Evolutionary conservation across 1,140 invertebrate species (phyloP), one percentile per base, ranked within the genome.

Genomic region (Caerostris extrusa): DNA sequence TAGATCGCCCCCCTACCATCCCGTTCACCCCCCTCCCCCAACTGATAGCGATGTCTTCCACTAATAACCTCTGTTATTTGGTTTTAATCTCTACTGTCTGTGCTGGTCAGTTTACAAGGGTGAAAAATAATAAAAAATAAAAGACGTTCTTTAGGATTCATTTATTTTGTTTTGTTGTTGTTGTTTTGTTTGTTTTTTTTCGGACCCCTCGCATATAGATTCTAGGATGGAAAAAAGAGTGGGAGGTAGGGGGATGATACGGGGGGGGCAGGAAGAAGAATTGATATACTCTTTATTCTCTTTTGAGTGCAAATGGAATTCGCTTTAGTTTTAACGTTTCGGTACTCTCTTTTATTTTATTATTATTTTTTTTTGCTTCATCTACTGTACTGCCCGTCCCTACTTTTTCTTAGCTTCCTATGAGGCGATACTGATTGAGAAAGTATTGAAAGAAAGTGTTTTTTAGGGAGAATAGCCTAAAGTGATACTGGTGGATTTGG

Each of bases 281-380:
- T 82, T 93, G 91, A 86, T 61, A 60, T 93, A 69, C 69, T 93
- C 91, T 93, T 87, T 93, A 93, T 93, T 93, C 81, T 14, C 34
- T 67, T 71, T 55, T 67, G 87, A 87, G 57, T 93, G 91, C 81
- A 85, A 93, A 93, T 87, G 83, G 90, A 91, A 91, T 91, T 83
- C 67, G 61, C 91, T 71, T 93, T 93, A 93, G 83, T 93, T 93
- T 93, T 93, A 93, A 93, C 57, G 64, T 69, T 90, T 81, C 58
- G 55, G 17, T 19, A 77, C 69, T 90, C 61, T 91, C 61, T 88
- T 64, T 61, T 85, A 85, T 85, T 7, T 57, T 3, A 53, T 64
- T 53, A 34, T 34, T 34, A 3, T 34, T 64, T 85, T 14, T 8
- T 57, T 3, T 85, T 19, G 34, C 34, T n/a, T 14, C 34, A 34